A percentile compares a stretch with the other conserved stretches of the same genome.
phyloP scores from a whole-genome alignment of 2,113 vertebrate genomes.

The Mesitornis unicolor region DNA sequence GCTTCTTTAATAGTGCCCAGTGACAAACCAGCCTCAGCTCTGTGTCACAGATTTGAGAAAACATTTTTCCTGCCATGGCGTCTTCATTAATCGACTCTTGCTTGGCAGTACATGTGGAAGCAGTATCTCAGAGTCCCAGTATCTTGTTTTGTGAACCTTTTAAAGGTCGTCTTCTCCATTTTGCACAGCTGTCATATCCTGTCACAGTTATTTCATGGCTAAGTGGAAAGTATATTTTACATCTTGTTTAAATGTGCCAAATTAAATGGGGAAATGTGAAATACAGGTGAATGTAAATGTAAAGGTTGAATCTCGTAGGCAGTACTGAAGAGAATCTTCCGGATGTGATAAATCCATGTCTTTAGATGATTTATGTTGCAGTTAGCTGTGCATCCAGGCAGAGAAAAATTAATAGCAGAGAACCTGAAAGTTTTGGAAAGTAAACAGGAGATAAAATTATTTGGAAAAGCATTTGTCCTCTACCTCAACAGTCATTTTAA shows the following conservation, averaged over 20 bases:
- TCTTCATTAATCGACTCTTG: not conserved
- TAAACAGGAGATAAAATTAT: not conserved
- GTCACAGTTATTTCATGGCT: not conserved
- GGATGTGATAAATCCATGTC: not conserved
- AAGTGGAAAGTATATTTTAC: not conserved
- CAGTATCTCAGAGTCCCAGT: not conserved
- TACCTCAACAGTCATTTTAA: not conserved
- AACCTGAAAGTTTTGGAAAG: conserved; percentile 4
- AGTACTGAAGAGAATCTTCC: conserved; percentile 2
- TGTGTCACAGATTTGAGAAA: not conserved
- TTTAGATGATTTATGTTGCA: conserved; percentile 43
- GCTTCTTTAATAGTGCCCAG: not conserved
- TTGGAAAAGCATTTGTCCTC: not conserved
- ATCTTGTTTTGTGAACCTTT: conserved; percentile 7
- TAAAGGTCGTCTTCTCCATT: not conserved
- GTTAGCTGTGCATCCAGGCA: conserved; percentile 8
- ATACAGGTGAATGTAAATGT: not conserved
- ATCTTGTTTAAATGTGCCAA: not conserved
- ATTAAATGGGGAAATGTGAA: not conserved
- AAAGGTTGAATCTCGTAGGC: not conserved
- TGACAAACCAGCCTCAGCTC: not conserved
- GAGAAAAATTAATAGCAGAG: conserved; percentile 24
- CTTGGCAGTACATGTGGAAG: not conserved
- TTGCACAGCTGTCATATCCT: not conserved
- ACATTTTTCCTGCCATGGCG: not conserved